Base-by-base conservation (phyloP, 2,797 vertebrate genomes). In the Phylloscopus collybita region DNA sequence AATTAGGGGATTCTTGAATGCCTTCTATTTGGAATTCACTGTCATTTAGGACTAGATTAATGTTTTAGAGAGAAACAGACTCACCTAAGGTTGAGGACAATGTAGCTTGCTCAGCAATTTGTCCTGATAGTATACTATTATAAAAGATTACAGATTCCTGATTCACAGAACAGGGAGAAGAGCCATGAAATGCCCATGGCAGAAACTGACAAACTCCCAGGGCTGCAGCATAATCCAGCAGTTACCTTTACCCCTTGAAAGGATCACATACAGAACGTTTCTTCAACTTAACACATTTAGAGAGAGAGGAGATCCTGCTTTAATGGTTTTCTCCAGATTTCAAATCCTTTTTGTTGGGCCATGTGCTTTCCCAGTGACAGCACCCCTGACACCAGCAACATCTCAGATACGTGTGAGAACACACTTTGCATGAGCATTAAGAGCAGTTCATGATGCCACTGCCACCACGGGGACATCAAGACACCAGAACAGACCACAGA, bases 401-500 rank as follows among this genome's bases (percentile, higher is more conserved):
- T 47, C 53, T 45, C 23, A 84, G 73, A 78, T 76, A 71, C 1
- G 4, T 1, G 4, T 51, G 26, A 74, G 51, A 29, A 57, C 30
- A 81, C 40, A 51, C 36, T 78, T 32, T 27, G 26, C 38, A 50
- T 2, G 3, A n/a, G 38, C 71, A 53, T 19, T 10, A 78, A 90
- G 42, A 45, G 49, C 67, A 75, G 20, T 1, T 54, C 56, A 47
- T 34, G 49, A 79, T 20, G 45, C 10, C 51, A 61, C 42, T 32
- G 38, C 20, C 51, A 79, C 75, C 11, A 8, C 1, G 6, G 19
- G 40, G 22, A 86, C 29, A 57, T 2, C 5, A 10, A 65, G 26
- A 65, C 14, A 29, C 12, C 5, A 65, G 27, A 80, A 80, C 0
- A 69, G 13, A 87, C 18, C 2, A 1, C 1, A 0, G 40, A 92